Evolutionary conservation across 1,140 invertebrate genomes (phyloP).

Genomic region (Proctacanthus coquilletti): DNA sequence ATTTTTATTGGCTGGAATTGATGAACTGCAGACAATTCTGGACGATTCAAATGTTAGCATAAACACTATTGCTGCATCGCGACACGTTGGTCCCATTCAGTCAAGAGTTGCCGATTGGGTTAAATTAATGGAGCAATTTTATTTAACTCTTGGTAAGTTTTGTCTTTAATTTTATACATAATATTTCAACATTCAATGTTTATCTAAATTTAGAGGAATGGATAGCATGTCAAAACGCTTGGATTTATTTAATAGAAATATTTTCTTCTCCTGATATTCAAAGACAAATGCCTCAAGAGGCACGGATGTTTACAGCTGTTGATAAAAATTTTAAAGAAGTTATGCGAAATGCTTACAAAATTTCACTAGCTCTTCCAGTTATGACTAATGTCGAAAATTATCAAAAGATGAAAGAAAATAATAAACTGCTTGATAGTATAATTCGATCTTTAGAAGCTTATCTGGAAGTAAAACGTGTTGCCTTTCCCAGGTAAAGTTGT

Average conservation of each 20-base stretch:
- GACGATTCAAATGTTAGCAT: slow-evolving; percentile 79
- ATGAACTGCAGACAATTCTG: slow-evolving; percentile 64
- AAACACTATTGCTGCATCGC: slow-evolving; percentile 67
- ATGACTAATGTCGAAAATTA: slow-evolving; percentile 48
- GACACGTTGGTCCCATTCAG: slow-evolving; percentile 69
- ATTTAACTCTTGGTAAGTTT: slow-evolving; percentile 49
- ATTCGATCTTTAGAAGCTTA: slow-evolving; percentile 69
- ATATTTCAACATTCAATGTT: slow-evolving; percentile 1
- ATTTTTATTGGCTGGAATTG: slow-evolving; percentile 62
- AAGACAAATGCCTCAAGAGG: slow-evolving; percentile 67
- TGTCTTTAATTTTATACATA: neutral
- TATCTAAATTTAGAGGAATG: slow-evolving; percentile 52
- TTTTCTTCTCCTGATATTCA: slow-evolving; percentile 83
- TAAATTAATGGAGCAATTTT: slow-evolving; percentile 54
- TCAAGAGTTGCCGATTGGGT: slow-evolving; percentile 65
- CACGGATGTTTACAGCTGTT: slow-evolving; percentile 65
- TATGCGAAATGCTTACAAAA: slow-evolving; percentile 54
- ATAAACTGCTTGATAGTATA: slow-evolving; percentile 60
- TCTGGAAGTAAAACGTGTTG: slow-evolving; percentile 74
- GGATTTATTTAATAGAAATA: slow-evolving; percentile 76
- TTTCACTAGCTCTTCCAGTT: slow-evolving; percentile 52
- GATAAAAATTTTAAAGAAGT: slow-evolving; percentile 79
- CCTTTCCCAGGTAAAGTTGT: slow-evolving; percentile 53
- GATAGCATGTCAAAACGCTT: slow-evolving; percentile 67
- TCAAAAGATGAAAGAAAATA: slow-evolving; percentile 56